These are phyloP conservation scores for Falco biarmicus DNA, from an alignment of 2,797 vertebrate species.

Conservation along the genomic window DNA sequence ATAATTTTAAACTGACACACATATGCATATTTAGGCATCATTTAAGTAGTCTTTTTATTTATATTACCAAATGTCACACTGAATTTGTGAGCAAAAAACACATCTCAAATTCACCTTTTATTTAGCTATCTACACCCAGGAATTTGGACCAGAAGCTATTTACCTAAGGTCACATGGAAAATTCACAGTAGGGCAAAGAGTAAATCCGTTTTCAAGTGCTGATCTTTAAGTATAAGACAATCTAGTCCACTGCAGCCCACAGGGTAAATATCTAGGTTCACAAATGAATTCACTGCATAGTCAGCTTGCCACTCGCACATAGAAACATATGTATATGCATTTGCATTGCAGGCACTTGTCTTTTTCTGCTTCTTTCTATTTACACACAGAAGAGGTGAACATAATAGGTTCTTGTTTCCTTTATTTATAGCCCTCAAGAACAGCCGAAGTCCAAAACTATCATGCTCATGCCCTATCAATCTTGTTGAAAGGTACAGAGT, in stretches of 20 bases:
- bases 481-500: not conserved
- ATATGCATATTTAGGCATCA: not conserved
- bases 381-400: not conserved
- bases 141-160: not conserved
- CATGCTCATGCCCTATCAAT: slow-evolving; percentile 2
- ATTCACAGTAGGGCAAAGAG: not conserved
- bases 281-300: not conserved
- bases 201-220: not conserved
- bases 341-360: not conserved
- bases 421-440: slow-evolving; percentile 36
- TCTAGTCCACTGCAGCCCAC: not conserved
- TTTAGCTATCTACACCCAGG: not conserved
- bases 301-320: not conserved
- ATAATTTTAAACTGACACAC: not conserved
- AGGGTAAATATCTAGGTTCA: not conserved
- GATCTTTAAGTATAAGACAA: not conserved
- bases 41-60: not conserved
- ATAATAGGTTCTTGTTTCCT: not conserved
- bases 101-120: not conserved
- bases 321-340: not conserved
- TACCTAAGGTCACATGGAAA: not conserved
- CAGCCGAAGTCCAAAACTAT: not conserved
- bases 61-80: not conserved
- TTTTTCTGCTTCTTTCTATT: not conserved
- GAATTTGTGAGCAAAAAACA: not conserved